Conservation (phyloP, 2,888 invertebrate species). For the Papilio demoleus region DNA sequence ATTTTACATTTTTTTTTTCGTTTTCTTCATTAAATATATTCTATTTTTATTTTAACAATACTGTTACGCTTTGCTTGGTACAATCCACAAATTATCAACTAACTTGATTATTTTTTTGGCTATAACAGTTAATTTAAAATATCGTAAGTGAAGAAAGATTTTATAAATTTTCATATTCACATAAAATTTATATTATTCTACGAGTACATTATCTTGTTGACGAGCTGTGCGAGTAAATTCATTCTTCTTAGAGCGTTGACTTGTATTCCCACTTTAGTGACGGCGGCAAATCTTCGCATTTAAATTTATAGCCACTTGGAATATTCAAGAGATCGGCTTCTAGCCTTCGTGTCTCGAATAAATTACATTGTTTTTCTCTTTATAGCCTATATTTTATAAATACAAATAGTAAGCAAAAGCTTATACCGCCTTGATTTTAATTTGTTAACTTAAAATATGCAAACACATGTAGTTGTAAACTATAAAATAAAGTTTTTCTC, state of each 20-base stretch:
- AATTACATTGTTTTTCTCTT: conserved; percentile 7
- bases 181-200: neutral
- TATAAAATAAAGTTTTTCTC: too few relatives aligned
- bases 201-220: neutral
- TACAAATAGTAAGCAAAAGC: neutral
- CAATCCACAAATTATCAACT: too few relatives aligned
- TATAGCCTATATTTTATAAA: conserved; percentile 6
- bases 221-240: neutral
- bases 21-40: too few relatives aligned
- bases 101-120: neutral
- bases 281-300: conserved; percentile 20
- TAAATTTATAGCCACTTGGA: conserved; percentile 23
- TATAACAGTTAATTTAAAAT: too few relatives aligned
- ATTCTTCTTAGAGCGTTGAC: neutral
- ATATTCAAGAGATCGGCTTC: conserved; percentile 18
- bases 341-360: conserved; percentile 13
- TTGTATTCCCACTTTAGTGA: conserved; percentile 14
- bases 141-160: neutral
- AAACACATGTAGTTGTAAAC: neutral
- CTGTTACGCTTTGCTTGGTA: too few relatives aligned
- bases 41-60: too few relatives aligned
- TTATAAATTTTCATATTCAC: neutral
- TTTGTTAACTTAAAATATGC: neutral
- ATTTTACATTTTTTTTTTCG: too few relatives aligned
- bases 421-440: neutral